Evolutionary conservation across 2,888 invertebrate genomes (phyloP), one percentile per base, ranked within the genome.

Genomic region (Heliconius sara): DNA sequence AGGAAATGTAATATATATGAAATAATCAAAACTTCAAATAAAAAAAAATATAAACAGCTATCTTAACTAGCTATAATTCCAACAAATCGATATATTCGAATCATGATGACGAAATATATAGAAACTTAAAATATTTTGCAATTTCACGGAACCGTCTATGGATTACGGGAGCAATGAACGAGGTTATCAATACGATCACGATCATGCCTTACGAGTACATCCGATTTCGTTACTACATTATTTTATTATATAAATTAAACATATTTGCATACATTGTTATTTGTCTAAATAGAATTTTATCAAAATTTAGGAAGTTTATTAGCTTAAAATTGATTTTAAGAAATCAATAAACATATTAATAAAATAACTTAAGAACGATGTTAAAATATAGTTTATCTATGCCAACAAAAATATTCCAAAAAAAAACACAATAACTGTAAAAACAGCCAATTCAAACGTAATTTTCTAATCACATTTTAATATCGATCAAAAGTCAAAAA

Each of bases 141-240:
- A 81, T 80, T 81, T 79, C 79, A 80, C 57, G 77, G 77, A 81
- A 80, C 79, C 63, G 77, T 80, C 80, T 80, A 79, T 79, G 81
- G 75, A 75, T 30, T 75, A 67, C 67, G 76, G 81, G 82, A 75
- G 71, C 82, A 82, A 80, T 79, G 82, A 74, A 82, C 82, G 79
- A 43, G 10, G 68, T 67, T 78, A 81, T 80, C 80, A 78, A 74
- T 71, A 74, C 78, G 70, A 81, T 80, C 80, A 47, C 73, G 65
- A 73, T 60, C 60, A 60, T 74, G 70, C 73, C 52, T 52, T 65
- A 65, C 60, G 60, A 60, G 60, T 60, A 77, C 80, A 81, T 79
- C 79, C 76, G 47, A 74, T 77, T 76, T 65, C 25, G 72, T 73
- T 67, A 39, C 34, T 74, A 60, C 63, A 60, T n/a, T 34, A 60